Evolutionary conservation across 2,888 invertebrate genomes (phyloP), one percentile per base, ranked within the genome.

Genomic region (Rutpela maculata): DNA sequence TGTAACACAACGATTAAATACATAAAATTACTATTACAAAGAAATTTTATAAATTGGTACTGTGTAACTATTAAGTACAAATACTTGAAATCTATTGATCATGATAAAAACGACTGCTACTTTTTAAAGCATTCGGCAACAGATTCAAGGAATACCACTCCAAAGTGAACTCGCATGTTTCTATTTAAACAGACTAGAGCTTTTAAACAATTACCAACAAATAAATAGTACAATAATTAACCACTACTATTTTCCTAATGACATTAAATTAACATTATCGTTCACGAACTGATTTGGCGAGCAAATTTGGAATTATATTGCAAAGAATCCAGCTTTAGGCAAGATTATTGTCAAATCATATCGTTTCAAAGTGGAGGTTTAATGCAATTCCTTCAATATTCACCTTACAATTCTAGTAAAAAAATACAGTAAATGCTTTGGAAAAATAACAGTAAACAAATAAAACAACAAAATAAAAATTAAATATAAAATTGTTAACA

Each of bases 21-120:
- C 77, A 73, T 72, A 50, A 70, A 63, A 76, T 66, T 68, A 75
- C 56, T 69, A 31, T 65, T 73, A 75, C 19, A 75, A 72, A 19
- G 60, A 72, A 43, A 72, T n/a, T 60, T 75, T 71, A 68, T 62
- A 69, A 77, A 70, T 75, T 70, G 67, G 75, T 75, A 76, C 76
- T 57, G 71, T 81, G 79, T 76, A 81, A 83, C 80, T 80, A 78
- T 79, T 86, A 86, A 86, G 86, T 86, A 86, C 86, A 86, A 83
- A 75, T 80, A 81, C 79, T 79, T 84, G 85, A 85, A 85, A 85
- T 85, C 86, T 85, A 85, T 83, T 85, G 86, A 85, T 85, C 86
- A 84, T 80, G 59, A 77, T 65, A 74, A 75, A 17, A 59, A 59
- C 59, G 12, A 60, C 65, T 65, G 68, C 57, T 35, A 69, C 19